Percentiles rank a stretch among this genome's conserved stretches.
Conservation (phyloP, 1,140 invertebrate genomes). For the Geopemphigus sp. region DNA sequence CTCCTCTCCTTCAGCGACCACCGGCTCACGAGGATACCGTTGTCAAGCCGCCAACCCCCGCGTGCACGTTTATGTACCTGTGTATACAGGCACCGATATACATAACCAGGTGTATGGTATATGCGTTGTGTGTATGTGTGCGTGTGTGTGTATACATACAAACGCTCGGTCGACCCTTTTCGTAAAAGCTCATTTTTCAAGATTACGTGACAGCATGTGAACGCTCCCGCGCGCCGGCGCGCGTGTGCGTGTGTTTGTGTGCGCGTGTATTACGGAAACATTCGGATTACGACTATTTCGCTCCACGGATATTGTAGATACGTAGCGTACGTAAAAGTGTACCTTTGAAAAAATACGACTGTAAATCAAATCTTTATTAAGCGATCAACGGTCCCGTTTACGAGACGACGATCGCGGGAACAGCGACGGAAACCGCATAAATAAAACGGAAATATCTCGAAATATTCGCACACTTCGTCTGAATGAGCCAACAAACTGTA, state of each 20-base stretch:
- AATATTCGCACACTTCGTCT: not conserved
- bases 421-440: not conserved
- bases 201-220: conserved; percentile 39
- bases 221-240: too few species aligned
- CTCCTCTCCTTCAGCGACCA: too few species aligned
- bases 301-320: not conserved
- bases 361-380: conserved; percentile 33
- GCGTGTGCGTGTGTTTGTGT: not conserved
- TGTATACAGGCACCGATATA: too few species aligned
- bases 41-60: not conserved
- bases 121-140: too few species aligned
- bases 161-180: not conserved
- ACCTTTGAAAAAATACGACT: not conserved
- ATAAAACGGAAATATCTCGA: not conserved
- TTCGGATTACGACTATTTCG: conserved; percentile 19
- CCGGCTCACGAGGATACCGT: not conserved
- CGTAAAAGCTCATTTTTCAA: conserved; percentile 35
- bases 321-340: not conserved
- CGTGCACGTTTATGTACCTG: conserved; percentile 12
- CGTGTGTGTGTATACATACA: not conserved
- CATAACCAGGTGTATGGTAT: too few species aligned
- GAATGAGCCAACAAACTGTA: not conserved
- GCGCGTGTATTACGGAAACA: not conserved
- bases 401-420: not conserved
- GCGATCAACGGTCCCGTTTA: not conserved